Percentiles rank a stretch among this genome's conserved stretches.
Conservation (phyloP, 2,113 vertebrate species). For the Cinclus mexicanus region DNA sequence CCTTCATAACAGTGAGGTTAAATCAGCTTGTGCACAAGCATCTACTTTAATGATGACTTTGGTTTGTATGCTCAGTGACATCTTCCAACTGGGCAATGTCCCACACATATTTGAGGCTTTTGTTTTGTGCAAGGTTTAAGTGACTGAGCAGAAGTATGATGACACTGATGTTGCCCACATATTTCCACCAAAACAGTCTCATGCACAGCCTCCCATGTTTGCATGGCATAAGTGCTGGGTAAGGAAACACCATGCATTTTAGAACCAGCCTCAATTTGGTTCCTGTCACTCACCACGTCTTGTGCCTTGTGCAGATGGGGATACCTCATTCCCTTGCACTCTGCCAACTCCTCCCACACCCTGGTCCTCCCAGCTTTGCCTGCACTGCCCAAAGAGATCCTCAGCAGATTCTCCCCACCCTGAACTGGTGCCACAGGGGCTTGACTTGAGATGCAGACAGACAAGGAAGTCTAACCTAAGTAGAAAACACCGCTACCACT, state of each 20-base stretch:
- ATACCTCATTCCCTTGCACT: background rate
- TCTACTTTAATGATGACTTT: background rate
- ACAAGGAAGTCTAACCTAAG: background rate
- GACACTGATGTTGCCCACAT: background rate
- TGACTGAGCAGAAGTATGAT: background rate
- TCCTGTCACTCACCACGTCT: background rate
- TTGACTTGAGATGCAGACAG: background rate
- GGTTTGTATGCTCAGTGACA: background rate
- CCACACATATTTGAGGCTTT: background rate
- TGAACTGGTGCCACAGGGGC: background rate
- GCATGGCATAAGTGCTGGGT: background rate
- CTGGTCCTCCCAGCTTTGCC: background rate
- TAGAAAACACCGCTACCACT: background rate
- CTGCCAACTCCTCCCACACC: background rate
- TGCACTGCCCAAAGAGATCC: background rate
- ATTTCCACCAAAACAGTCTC: background rate
- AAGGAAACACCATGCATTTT: rapidly evolving
- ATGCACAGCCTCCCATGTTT: background rate
- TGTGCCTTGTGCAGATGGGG: background rate
- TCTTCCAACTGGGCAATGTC: background rate
- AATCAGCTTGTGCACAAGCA: background rate
- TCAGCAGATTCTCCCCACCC: background rate
- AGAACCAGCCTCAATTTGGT: rapidly evolving
- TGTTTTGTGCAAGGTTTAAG: background rate
- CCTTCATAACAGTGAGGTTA: background rate